phyloP scores from a whole-genome alignment of 2,113 vertebrate genomes.

The Thryonomys swinderianus region DNA sequence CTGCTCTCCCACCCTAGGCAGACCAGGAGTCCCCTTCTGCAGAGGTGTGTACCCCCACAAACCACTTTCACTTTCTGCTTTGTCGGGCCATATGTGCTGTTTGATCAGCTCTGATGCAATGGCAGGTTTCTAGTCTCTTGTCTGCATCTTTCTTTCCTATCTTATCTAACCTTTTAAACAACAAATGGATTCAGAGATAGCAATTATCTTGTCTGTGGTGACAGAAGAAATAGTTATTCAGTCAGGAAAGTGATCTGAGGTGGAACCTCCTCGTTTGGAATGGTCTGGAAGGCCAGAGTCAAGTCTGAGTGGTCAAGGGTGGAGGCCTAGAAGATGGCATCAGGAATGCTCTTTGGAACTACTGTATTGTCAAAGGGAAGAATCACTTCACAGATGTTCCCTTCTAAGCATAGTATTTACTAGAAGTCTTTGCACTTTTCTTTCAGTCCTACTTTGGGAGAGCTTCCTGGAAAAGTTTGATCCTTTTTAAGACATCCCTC shows the following conservation, averaged over 20 bases:
- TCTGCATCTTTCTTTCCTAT: constrained; percentile 33
- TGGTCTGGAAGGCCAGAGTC: neutral
- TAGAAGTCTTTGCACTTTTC: constrained; percentile 24
- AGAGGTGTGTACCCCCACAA: neutral
- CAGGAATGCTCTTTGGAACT: neutral
- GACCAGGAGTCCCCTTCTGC: neutral
- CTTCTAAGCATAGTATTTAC: constrained; percentile 11
- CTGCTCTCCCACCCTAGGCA: neutral
- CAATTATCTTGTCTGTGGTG: constrained; percentile 3
- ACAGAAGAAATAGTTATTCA: constrained; percentile 17
- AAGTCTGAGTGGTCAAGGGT: constrained; percentile 20
- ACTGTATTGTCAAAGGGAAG: constrained; percentile 3
- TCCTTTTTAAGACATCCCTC: constrained; percentile 39
- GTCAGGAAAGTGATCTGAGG: neutral
- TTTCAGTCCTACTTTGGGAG: constrained; percentile 1
- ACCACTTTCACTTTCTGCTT: constrained; percentile 1
- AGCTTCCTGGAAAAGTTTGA: constrained; percentile 10
- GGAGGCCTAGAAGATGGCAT: neutral
- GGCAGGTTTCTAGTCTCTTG: neutral
- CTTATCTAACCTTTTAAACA: constrained; percentile 44
- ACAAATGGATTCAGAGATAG: constrained; percentile 43
- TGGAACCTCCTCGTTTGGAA: neutral
- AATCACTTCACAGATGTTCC: constrained; percentile 27
- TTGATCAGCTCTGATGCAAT: neutral
- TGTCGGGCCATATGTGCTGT: neutral